Base-by-base conservation (phyloP, 1,140 invertebrate species). In the Diuraphis noxia region DNA sequence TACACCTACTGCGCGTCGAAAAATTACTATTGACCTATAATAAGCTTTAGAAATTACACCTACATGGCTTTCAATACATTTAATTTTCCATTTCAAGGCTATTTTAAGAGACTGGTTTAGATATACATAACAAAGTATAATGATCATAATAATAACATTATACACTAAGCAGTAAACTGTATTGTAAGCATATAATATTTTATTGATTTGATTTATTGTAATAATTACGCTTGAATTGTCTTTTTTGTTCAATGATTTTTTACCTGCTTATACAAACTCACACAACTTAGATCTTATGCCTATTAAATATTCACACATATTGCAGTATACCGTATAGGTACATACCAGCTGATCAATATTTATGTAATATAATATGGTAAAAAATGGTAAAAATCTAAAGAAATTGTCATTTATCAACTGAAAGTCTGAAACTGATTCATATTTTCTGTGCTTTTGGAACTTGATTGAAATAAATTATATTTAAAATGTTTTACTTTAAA, bases 41-140 rank as follows among this genome's bases (percentile, higher is more conserved):
- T 56, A 63, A 63, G 23, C 19, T 88, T 40, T 38, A 88, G 19
- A 30, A 88, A 88, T 56, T 63, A 88, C 36, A 63, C 49, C 86
- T 56, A 88, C 52, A 9, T 1, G 52, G 52, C 30, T 88, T 63
- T 63, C 17, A 88, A 40, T 63, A 88, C 25, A 21, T 63, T 87
- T 38, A 87, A 38, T 87, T 85, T 88, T 88, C 36, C 2, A 17
- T n/a, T 40, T 63, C 86, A 63, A 88, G 86, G 86, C 34, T 23
- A 40, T 40, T 38, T 38, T 38, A 63, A 52, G 36, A n/a, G 25
- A 63, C 38, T 19, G 25, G 63, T 88, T 63, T 36, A 21, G 4
- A 10, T 40, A 21, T 40, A 40, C n/a, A n/a, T 8, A 88, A 40
- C 25, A 56, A 63, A 25, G 36, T 6, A 40, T 40, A 63, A 56